Conservation (phyloP, 2,113 vertebrate species). For the Entomyzon cyanotis region DNA sequence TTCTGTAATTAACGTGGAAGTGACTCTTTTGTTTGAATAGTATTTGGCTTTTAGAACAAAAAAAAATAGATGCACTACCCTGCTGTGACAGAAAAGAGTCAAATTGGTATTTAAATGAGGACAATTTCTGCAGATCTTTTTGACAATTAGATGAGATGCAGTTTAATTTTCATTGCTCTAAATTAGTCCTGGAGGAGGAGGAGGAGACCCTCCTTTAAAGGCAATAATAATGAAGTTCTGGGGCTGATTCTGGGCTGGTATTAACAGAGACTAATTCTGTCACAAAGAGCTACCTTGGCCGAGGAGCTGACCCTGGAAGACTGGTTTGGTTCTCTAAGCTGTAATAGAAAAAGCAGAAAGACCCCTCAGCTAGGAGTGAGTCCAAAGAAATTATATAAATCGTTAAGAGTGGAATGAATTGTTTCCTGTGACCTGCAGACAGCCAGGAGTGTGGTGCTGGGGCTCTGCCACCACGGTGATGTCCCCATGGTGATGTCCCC, state of each 20-base stretch:
- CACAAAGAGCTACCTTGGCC: background rate
- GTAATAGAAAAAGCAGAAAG: conserved; percentile 16
- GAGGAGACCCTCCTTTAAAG: conserved; percentile 8
- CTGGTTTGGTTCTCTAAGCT: background rate
- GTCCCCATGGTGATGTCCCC: background rate
- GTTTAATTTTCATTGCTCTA: conserved; percentile 60
- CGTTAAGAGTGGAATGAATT: conserved; percentile 4
- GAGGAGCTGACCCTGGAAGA: background rate
- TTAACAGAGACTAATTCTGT: background rate
- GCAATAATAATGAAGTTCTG: background rate
- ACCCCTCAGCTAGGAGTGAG: background rate
- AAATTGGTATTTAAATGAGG: conserved; percentile 46
- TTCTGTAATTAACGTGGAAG: conserved; percentile 39
- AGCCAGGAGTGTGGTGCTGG: background rate
- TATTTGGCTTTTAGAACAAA: conserved; percentile 58
- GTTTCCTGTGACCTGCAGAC: conserved; percentile 16
- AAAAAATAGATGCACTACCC: conserved; percentile 16
- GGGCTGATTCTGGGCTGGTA: background rate
- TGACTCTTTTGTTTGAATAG: conserved; percentile 45
- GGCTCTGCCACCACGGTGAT: background rate
- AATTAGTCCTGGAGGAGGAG: conserved; percentile 42
- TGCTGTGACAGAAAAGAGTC: conserved; percentile 56
- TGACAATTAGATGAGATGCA: conserved; percentile 38
- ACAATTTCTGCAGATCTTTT: conserved; percentile 53
- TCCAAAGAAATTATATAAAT: conserved; percentile 36